Evolutionary conservation across 2,113 vertebrate species (phyloP).

Genomic region (Perca flavescens): DNA sequence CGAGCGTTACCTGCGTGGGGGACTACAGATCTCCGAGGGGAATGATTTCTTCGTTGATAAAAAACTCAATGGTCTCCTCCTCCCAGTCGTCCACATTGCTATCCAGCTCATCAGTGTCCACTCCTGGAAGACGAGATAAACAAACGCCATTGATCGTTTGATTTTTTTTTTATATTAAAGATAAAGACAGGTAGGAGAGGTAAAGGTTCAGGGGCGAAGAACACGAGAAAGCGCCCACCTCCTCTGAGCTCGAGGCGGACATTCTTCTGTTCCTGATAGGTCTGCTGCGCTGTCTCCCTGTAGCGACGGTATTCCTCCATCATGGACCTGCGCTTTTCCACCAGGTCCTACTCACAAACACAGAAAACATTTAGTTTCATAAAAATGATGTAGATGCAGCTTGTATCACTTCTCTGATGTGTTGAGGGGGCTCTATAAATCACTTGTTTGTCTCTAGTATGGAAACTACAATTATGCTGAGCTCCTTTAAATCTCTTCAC

Average conservation of each 20-base stretch:
- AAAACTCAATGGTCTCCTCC: conserved; percentile 99
- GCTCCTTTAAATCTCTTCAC: not conserved
- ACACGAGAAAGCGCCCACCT: conserved; percentile 78
- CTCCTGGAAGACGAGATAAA: conserved; percentile 79
- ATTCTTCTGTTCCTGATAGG: conserved; percentile 90
- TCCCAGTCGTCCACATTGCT: conserved; percentile 99
- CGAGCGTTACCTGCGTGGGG: conserved; percentile 77
- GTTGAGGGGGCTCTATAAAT: not conserved
- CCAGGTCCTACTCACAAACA: conserved; percentile 88
- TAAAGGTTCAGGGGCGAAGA: fast-evolving
- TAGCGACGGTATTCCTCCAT: conserved; percentile 96
- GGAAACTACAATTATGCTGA: not conserved
- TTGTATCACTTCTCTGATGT: not conserved
- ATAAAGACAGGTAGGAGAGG: not conserved
- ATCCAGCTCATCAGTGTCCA: conserved; percentile 96
- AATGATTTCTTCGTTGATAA: conserved; percentile 99
- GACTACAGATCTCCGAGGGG: conserved; percentile 93
- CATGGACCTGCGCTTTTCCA: conserved; percentile 95
- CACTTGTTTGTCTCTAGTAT: not conserved
- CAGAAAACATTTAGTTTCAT: not conserved
- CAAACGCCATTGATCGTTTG: not conserved
- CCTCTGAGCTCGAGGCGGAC: conserved; percentile 93
- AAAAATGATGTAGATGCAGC: not conserved
- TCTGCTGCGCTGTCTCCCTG: conserved; percentile 88
- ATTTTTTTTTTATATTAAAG: not conserved